Evolutionary conservation across 2,888 invertebrate genomes (phyloP).

Genomic region (Polydrusus tereticollis): DNA sequence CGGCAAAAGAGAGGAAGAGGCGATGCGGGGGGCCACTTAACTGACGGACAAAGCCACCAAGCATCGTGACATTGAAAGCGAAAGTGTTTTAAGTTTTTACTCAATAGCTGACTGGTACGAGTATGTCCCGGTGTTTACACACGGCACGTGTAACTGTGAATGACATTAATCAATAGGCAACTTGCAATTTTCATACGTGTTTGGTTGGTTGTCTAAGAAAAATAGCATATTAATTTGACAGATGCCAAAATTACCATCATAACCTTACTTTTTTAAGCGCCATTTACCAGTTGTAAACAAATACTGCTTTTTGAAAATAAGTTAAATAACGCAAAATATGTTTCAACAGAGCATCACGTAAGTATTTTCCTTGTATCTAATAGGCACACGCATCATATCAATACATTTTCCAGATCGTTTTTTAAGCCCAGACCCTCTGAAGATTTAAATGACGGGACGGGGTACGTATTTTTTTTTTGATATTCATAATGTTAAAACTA

Average conservation of each 20-base stretch:
- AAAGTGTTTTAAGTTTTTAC: slow-evolving; percentile 19
- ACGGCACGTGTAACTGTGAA: too few relatives aligned
- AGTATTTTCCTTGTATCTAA: too few relatives aligned
- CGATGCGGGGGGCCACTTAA: neutral
- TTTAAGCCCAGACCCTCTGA: slow-evolving; percentile 58
- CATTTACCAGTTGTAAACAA: too few relatives aligned
- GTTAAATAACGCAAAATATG: slow-evolving; percentile 52
- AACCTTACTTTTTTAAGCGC: neutral
- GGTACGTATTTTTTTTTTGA: slow-evolving; percentile 41
- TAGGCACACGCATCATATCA: slow-evolving; percentile 65
- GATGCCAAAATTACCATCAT: too few relatives aligned
- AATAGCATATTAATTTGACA: too few relatives aligned
- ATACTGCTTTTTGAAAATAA: neutral
- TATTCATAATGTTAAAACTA: slow-evolving; percentile 31
- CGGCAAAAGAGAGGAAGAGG: slow-evolving; percentile 11
- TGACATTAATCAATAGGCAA: too few relatives aligned
- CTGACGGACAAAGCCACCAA: slow-evolving; percentile 17
- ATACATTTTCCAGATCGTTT: slow-evolving; percentile 64
- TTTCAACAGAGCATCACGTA: slow-evolving; percentile 64
- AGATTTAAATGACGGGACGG: slow-evolving; percentile 51
- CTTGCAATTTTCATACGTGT: too few relatives aligned
- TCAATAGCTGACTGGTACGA: slow-evolving; percentile 10
- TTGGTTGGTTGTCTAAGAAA: too few relatives aligned
- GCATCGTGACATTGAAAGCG: slow-evolving; percentile 45
- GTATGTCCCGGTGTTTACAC: neutral